phyloP scores from a whole-genome alignment of 30 jellyfish, hydroid and myxozoan genomes.

The Nemopilema nomurai region DNA sequence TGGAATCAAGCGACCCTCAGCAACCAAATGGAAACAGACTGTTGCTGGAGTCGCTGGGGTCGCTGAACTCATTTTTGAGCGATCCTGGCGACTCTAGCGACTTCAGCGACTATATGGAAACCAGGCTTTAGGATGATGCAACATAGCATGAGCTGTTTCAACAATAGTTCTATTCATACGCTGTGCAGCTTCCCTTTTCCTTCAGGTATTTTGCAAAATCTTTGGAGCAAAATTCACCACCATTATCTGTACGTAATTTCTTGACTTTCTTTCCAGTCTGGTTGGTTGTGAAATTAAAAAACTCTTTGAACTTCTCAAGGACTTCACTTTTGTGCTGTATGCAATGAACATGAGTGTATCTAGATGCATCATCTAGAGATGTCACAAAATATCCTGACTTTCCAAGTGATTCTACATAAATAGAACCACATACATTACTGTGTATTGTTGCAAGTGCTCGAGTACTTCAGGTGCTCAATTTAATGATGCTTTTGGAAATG shows the following conservation, averaged over 20 bases:
- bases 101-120: too few species aligned
- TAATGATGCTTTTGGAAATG: conserved; percentile 18
- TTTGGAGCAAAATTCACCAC: conserved; percentile 52
- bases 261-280: conserved; percentile 24
- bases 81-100: too few species aligned
- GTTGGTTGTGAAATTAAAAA: conserved; percentile 19
- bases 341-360: conserved; percentile 21
- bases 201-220: conserved; percentile 6
- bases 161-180: conserved; percentile 40
- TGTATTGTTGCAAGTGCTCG: conserved; percentile 13
- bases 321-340: conserved; percentile 46
- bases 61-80: too few species aligned
- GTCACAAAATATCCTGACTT: conserved; percentile 21
- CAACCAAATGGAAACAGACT: too few species aligned
- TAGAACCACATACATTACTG: conserved; percentile 55
- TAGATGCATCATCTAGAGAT: conserved; percentile 21
- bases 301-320: conserved; percentile 32
- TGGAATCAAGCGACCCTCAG: too few species aligned
- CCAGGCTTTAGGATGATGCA: conserved; percentile 26
- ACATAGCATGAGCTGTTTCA: conserved; percentile 21
- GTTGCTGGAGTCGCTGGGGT: too few species aligned
- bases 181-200: conserved; percentile 31
- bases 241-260: conserved; percentile 42
- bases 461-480: conserved; percentile 33
- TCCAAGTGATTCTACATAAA: conserved; percentile 5